phyloP scores from a whole-genome alignment of 1,140 invertebrate genomes.

The Apis laboriosa region DNA sequence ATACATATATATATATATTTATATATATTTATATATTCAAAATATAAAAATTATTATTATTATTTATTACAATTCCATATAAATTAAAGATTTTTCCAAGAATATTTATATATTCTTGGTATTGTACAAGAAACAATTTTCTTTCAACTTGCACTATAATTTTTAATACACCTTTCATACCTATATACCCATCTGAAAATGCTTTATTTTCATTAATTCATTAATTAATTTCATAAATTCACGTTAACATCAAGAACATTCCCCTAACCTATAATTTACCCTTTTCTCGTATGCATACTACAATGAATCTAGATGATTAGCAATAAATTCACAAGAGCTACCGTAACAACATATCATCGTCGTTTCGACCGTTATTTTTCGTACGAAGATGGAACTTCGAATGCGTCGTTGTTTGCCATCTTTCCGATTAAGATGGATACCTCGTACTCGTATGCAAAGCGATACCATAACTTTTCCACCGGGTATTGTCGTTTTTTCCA shows the following conservation, averaged over 20 bases:
- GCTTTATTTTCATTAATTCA: background rate
- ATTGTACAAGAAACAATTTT: too few species aligned
- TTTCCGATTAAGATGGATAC: constrained; percentile 62
- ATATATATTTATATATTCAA: too few species aligned
- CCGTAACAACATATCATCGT: background rate
- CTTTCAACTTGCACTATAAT: too few species aligned
- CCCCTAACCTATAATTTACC: background rate
- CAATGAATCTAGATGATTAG: background rate
- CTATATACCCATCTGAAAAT: background rate
- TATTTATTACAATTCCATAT: too few species aligned
- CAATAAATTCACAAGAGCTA: constrained; percentile 1
- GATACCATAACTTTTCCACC: constrained; percentile 30
- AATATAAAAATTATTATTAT: too few species aligned
- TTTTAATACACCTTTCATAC: too few species aligned
- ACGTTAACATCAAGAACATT: background rate
- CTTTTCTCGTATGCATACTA: background rate
- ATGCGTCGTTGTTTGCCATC: constrained; percentile 16
- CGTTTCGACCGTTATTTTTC: constrained; percentile 9
- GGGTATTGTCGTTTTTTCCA: constrained; percentile 35
- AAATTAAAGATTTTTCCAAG: too few species aligned
- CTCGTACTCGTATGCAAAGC: constrained; percentile 63
- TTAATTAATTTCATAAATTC: too few species aligned
- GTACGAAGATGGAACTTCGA: constrained; percentile 9
- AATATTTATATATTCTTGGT: too few species aligned
- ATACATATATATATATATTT: too few species aligned